Base-by-base conservation (phyloP, 2,888 invertebrate species). In the Tetanocera ferruginea region DNA sequence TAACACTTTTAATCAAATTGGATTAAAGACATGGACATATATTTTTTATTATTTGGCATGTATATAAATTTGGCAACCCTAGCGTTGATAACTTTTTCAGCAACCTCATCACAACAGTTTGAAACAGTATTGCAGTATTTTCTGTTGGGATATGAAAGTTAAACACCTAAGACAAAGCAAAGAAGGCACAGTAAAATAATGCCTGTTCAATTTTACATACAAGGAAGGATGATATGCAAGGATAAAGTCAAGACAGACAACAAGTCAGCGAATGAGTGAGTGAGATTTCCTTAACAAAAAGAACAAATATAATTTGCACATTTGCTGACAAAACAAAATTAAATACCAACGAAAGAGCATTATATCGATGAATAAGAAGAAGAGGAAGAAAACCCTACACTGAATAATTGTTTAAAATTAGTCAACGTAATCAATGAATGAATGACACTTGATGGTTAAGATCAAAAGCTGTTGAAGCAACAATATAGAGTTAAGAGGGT, bases 141-240 rank as follows among this genome's bases (percentile, higher is more conserved):
- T 31, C 31, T 31, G 31, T 31, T 31, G 31, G 31, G 31, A 31
- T 31, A 31, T 31, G 69, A 78, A 76, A 80, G 64, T 75, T 76
- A 43, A 72, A 43, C 62, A 73, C 79, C 79, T 80, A 76, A 57
- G 23, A 5, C 25, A 23, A 19, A 23, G 23, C 28, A 31, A 3
- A 62, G 31, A 71, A 49, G 67, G 70, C 1, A 31, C 34, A 9
- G 77, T 79, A 64, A 76, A 80, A 83, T 84, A 84, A 81, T 82
- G 87, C 87, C 86, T 87, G 87, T 86, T 80, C 82, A 80, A 83
- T 86, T 85, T 83, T 57, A 78, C 74, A 75, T 77, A 70, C 51
- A 31, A 25, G 19, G 25, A 31, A 25, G 19, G 25, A 66, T 19
- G 17, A 31, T 66, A 17, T 49, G 43, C 5, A 23, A 62, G 62